phyloP scores from a whole-genome alignment of 2,113 vertebrate genomes.

The Hemicordylus capensis region DNA sequence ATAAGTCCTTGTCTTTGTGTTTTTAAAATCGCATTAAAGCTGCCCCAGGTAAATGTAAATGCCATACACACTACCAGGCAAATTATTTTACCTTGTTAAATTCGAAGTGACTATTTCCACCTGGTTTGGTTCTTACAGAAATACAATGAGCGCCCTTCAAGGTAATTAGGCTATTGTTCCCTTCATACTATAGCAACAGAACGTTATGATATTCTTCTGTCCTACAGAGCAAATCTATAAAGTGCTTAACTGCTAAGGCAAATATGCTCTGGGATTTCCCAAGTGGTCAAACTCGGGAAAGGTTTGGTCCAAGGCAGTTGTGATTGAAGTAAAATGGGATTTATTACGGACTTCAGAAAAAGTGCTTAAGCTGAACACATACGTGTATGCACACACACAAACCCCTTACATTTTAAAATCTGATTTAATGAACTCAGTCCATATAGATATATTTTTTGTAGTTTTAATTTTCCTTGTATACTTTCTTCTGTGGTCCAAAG shows the following conservation, averaged over 20 bases:
- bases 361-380: background rate
- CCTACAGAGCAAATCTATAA: conserved; percentile 60
- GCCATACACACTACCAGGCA: no score
- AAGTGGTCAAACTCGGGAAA: background rate
- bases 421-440: conserved; percentile 55
- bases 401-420: conserved; percentile 56
- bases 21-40: no score
- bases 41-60: no score
- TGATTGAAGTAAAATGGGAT: background rate
- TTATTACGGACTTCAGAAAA: background rate
- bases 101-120: background rate
- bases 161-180: conserved; percentile 64
- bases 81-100: conserved; percentile 53
- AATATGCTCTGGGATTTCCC: conserved; percentile 44
- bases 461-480: conserved; percentile 31
- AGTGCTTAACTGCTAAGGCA: conserved; percentile 55
- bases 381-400: no score
- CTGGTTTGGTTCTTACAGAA: background rate
- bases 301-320: background rate
- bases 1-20: no score
- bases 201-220: conserved; percentile 41
- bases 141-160: conserved; percentile 55
- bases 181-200: conserved; percentile 44
- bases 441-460: conserved; percentile 4
- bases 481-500: conserved; percentile 40